Base-by-base conservation (phyloP, 2,888 invertebrate species). In the Nasonovia ribisnigri region DNA sequence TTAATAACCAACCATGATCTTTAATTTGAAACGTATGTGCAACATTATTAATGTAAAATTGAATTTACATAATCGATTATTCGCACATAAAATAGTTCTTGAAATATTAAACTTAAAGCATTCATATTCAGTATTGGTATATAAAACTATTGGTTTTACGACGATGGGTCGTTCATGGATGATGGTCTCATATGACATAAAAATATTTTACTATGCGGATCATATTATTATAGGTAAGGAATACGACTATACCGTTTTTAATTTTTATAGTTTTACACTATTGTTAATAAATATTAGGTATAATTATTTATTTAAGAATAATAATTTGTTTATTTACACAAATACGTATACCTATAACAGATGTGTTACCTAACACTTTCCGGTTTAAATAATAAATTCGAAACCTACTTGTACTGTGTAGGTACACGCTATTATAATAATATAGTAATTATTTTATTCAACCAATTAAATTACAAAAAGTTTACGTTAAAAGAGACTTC, bases 21-120 rank as follows among this genome's bases (percentile, higher is more conserved):
- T 54, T 26, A 42, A 57, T 57, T 43, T 8, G 43, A 26, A 77
- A 77, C 36, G 77, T 89, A 43, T 57, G 88, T 3, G 43, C 43
- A 89, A 57, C 11, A 43, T 57, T 29, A 29, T 36, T 88, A 88
- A 24, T 90, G 36, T 84, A 26, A 42, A 48, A 77, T 29, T 84
- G 2, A 16, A 91, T 84, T 90, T 77, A 77, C 90, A 60, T 89
- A 89, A 89, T 89, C 89, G 60, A 89, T 89, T 89, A 89, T 89
- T 43, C 10, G n/a, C 67, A 48, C 89, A 67, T 60, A 8, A 89
- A 60, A 89, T 67, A 0, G 48, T 77, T 36, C 20, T 77, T 77
- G 36, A 36, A 77, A 77, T 77, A 36, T 6, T 77, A 77, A 6
- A 20, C 6, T 36, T 89, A 90, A 48, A 26, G 36, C n/a, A 67